Evolutionary conservation across 2,797 vertebrate genomes (phyloP).

Genomic region (Pteropus rufus): DNA sequence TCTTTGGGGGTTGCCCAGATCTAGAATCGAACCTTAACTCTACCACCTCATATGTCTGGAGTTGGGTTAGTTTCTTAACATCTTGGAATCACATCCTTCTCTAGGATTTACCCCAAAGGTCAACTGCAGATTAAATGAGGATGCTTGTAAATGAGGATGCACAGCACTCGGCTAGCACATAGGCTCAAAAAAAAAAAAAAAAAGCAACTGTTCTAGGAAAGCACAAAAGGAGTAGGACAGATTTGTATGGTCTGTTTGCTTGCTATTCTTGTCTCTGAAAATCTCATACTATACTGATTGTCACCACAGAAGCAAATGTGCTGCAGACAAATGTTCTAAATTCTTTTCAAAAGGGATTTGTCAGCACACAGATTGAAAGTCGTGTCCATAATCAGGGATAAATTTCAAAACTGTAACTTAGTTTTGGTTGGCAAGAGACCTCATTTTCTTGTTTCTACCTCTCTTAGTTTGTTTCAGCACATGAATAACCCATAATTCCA

Average conservation of each 20-base stretch:
- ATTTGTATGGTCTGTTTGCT: background rate
- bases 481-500: background rate
- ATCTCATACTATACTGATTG: background rate
- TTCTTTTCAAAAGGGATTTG: background rate
- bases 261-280: background rate
- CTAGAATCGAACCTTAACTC: background rate
- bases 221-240: background rate
- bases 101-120: background rate
- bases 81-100: background rate
- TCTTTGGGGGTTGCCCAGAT: background rate
- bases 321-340: background rate
- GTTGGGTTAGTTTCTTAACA: background rate
- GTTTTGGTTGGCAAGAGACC: background rate
- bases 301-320: background rate
- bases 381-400: background rate
- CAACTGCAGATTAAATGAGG: background rate
- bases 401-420: background rate
- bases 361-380: background rate
- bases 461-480: background rate
- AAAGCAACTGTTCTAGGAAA: background rate
- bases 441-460: background rate
- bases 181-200: background rate
- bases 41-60: background rate
- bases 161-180: background rate
- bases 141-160: background rate